phyloP scores from a whole-genome alignment of 1,140 invertebrate genomes.

The Aphelenchoides avenae region DNA sequence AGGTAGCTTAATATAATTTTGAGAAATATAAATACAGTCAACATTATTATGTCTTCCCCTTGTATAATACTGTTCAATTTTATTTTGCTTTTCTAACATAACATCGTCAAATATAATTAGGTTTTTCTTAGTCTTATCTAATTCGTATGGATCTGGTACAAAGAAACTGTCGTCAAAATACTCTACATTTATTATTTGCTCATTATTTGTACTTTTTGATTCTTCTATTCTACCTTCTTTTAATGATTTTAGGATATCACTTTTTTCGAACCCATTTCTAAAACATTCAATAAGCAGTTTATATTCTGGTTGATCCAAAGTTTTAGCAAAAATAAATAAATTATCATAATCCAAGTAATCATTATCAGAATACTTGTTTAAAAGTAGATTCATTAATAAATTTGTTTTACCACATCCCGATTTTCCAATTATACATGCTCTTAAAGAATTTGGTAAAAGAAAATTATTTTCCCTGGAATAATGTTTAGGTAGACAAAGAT shows the following conservation, averaged over 20 bases:
- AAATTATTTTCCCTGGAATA: constrained; percentile 28
- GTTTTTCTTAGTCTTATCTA: constrained; percentile 32
- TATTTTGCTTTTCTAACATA: constrained; percentile 41
- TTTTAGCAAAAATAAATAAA: constrained; percentile 40
- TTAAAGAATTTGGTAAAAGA: constrained; percentile 25
- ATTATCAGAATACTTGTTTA: constrained; percentile 11
- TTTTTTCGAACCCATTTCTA: constrained; percentile 28
- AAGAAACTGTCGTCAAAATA: constrained; percentile 29
- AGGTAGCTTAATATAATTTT: constrained; percentile 32
- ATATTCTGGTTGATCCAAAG: constrained; percentile 36
- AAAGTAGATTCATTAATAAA: constrained; percentile 34
- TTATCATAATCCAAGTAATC: constrained; percentile 40
- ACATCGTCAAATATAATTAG: constrained; percentile 38
- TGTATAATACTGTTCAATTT: constrained; percentile 39
- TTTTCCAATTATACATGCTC: constrained; percentile 29
- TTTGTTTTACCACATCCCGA: constrained; percentile 27
- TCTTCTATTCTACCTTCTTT: constrained; percentile 33
- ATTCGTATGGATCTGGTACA: constrained; percentile 29
- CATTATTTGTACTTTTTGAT: constrained; percentile 14
- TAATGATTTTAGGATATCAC: constrained; percentile 33
- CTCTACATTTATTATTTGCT: constrained; percentile 15
- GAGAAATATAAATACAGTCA: constrained; percentile 38
- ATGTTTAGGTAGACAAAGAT: too few relatives aligned
- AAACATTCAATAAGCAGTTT: constrained; percentile 36
- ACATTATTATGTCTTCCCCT: constrained; percentile 38